phyloP scores from a whole-genome alignment of 2,888 invertebrate species.

The Limulus polyphemus region DNA sequence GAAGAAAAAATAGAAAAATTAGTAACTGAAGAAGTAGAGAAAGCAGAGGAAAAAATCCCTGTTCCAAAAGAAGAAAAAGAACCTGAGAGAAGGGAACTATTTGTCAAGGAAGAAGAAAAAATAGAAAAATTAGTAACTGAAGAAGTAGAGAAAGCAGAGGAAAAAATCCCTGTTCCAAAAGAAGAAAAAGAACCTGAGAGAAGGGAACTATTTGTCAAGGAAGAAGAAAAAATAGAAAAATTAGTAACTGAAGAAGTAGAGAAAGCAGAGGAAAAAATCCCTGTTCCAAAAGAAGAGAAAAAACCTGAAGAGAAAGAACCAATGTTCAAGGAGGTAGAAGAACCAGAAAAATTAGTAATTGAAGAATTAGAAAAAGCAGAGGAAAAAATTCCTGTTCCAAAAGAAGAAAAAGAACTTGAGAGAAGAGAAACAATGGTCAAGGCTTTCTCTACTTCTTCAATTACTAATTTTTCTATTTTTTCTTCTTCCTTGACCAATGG shows the following conservation, averaged over 20 bases:
- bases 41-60: neutral
- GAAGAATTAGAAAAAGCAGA: neutral
- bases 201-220: slow-evolving; percentile 6
- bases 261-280: slow-evolving; percentile 10
- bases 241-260: too few relatives aligned
- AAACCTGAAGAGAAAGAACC: slow-evolving; percentile 14
- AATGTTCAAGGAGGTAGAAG: slow-evolving; percentile 16
- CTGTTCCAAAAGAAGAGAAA: slow-evolving; percentile 15
- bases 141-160: slow-evolving; percentile 14
- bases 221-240: too few relatives aligned
- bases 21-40: neutral
- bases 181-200: slow-evolving; percentile 13
- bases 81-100: neutral
- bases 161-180: slow-evolving; percentile 15
- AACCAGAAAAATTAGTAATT: slow-evolving; percentile 11
- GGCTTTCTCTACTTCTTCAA: neutral
- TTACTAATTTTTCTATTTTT: too few relatives aligned
- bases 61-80: neutral
- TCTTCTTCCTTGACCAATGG: neutral
- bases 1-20: too few relatives aligned
- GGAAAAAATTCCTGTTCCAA: neutral
- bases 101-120: neutral
- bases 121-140: slow-evolving; percentile 2
- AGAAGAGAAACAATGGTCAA: neutral
- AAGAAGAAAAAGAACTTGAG: neutral